Percentiles rank a stretch among this genome's conserved stretches.
Evolutionary conservation across 2,797 vertebrate genomes (phyloP).

Genomic region (Lindbergichthys nudifrons): DNA sequence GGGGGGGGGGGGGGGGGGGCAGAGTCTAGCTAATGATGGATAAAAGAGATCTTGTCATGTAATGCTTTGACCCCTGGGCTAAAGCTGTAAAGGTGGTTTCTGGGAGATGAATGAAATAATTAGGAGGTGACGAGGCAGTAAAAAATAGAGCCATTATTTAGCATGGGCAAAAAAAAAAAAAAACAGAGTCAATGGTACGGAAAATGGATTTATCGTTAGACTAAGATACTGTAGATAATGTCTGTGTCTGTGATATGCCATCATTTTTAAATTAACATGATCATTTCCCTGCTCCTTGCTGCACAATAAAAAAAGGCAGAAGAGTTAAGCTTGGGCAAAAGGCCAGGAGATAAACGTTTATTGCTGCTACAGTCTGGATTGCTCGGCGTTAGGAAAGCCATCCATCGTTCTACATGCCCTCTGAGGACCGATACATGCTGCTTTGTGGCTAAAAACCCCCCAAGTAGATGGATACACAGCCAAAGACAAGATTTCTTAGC

Average conservation of each 20-base stretch:
- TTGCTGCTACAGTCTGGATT: conserved; percentile 2
- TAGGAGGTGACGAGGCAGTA: background rate
- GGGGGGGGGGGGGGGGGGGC: background rate
- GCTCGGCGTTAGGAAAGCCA: conserved; percentile 15
- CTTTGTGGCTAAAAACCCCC: conserved; percentile 26
- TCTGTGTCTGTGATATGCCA: background rate
- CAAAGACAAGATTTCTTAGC: background rate
- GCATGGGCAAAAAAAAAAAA: background rate
- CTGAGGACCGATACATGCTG: conserved; percentile 34
- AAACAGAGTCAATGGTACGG: background rate
- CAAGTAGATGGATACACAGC: conserved; percentile 15
- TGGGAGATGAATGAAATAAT: conserved; percentile 35
- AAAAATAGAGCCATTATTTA: too few species aligned
- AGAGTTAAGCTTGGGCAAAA: conserved; percentile 27
- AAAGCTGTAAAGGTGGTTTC: conserved; percentile 6
- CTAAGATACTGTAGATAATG: conserved; percentile 3
- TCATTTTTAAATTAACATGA: conserved; percentile 21
- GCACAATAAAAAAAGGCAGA: conserved; percentile 1
- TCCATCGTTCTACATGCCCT: conserved; percentile 8
- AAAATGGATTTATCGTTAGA: conserved; percentile 16
- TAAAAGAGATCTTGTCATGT: conserved; percentile 12
- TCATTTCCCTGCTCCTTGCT: conserved; percentile 8
- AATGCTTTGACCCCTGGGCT: background rate
- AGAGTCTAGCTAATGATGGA: conserved; percentile 13
- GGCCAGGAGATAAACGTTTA: conserved; percentile 29